phyloP scores from a whole-genome alignment of 2,113 vertebrate genomes.

The Cololabis saira region DNA sequence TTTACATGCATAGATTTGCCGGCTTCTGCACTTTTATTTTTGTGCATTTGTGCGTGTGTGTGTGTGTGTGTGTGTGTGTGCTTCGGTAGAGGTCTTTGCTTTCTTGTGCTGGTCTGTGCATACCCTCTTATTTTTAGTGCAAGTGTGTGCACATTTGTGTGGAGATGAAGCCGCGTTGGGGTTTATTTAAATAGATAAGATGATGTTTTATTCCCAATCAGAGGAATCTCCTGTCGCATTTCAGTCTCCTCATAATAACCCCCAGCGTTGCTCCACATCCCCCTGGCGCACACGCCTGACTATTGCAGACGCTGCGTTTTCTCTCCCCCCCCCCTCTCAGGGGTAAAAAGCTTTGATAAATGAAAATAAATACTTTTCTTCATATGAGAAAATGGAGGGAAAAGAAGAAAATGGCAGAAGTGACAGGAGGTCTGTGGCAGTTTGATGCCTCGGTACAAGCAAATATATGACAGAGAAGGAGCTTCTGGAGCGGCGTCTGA shows the following conservation, averaged over 20 bases:
- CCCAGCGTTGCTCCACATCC: constrained; percentile 67
- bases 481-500: constrained; percentile 18
- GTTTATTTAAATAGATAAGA: constrained; percentile 82
- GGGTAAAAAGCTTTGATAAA: constrained; percentile 80
- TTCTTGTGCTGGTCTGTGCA: constrained; percentile 33
- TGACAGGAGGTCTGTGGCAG: constrained; percentile 62
- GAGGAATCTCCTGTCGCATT: constrained; percentile 77
- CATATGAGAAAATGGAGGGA: constrained; percentile 52
- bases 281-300: constrained; percentile 49
- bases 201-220: constrained; percentile 79
- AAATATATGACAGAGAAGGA: constrained; percentile 46
- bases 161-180: constrained; percentile 52
- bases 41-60: constrained; percentile 8
- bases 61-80: constrained; percentile 6
- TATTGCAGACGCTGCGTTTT: constrained; percentile 76
- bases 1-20: constrained; percentile 74
- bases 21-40: constrained; percentile 60
- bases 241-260: constrained; percentile 80
- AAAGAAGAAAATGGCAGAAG: constrained; percentile 47
- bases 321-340: constrained; percentile 65
- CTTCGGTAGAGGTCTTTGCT: constrained; percentile 51
- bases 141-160: constrained; percentile 22
- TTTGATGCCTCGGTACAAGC: constrained; percentile 62
- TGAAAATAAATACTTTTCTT: constrained; percentile 84
- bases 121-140: constrained; percentile 50